Conservation (phyloP, 2,888 invertebrate genomes). For the Nemurella pictetii region DNA sequence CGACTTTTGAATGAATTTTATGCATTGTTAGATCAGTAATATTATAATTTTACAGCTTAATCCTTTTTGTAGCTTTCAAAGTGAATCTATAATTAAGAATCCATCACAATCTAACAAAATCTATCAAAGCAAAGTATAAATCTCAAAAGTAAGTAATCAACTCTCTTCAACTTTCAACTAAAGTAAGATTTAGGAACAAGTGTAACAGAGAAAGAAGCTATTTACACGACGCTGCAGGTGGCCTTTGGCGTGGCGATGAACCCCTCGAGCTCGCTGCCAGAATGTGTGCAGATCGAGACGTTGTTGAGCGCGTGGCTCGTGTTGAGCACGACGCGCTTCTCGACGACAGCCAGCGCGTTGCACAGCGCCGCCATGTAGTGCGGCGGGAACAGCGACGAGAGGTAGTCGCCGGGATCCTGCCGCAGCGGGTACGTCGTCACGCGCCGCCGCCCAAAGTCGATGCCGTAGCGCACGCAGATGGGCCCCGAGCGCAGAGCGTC, state of each 20-base stretch:
- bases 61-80: too few relatives aligned
- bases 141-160: too few relatives aligned
- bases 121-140: too few relatives aligned
- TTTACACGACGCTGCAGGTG: slow-evolving; percentile 20
- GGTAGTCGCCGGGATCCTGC: slow-evolving; percentile 40
- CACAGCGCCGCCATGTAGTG: slow-evolving; percentile 78
- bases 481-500: slow-evolving; percentile 64
- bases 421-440: slow-evolving; percentile 30
- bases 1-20: too few relatives aligned
- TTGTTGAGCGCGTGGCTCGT: slow-evolving; percentile 45
- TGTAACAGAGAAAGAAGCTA: too few relatives aligned
- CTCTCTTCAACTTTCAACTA: too few relatives aligned
- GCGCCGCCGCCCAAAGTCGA: slow-evolving; percentile 56
- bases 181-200: too few relatives aligned
- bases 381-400: slow-evolving; percentile 46
- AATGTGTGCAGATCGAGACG: neutral
- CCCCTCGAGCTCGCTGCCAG: neutral
- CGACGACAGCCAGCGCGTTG: slow-evolving; percentile 70
- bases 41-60: too few relatives aligned
- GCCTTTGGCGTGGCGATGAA: neutral
- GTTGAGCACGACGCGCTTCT: slow-evolving; percentile 68
- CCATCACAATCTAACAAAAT: too few relatives aligned
- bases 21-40: too few relatives aligned
- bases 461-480: slow-evolving; percentile 63
- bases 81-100: too few relatives aligned